Evolutionary conservation across 2,888 invertebrate species (phyloP).

Genomic region (Callosobruchus maculatus): DNA sequence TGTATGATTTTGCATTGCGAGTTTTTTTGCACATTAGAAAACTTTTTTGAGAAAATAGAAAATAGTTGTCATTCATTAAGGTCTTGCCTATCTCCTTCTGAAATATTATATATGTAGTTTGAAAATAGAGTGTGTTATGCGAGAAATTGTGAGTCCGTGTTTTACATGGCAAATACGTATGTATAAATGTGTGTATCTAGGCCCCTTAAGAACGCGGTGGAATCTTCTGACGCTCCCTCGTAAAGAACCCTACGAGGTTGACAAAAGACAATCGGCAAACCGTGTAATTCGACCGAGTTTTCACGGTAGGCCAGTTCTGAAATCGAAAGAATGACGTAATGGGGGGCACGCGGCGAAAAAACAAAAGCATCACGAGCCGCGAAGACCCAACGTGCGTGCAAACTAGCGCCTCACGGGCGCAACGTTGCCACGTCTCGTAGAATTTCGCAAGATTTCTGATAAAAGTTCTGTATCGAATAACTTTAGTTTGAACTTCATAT

Average conservation of each 20-base stretch:
- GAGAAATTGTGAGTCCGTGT: too few relatives aligned
- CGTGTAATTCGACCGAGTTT: constrained; percentile 47
- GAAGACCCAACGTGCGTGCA: constrained; percentile 7
- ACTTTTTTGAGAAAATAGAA: too few relatives aligned
- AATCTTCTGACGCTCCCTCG: neutral
- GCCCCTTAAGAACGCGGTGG: too few relatives aligned
- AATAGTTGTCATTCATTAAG: too few relatives aligned
- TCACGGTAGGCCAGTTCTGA: constrained; percentile 47
- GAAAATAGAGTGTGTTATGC: too few relatives aligned
- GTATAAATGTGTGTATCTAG: too few relatives aligned
- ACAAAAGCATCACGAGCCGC: constrained; percentile 25
- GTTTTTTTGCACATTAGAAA: too few relatives aligned
- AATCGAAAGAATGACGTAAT: constrained; percentile 44
- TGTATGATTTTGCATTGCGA: too few relatives aligned
- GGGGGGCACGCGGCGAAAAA: constrained; percentile 18
- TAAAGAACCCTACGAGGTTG: constrained; percentile 15
- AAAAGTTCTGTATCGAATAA: neutral
- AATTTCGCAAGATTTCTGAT: neutral
- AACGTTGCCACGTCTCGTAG: neutral
- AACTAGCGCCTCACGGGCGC: constrained; percentile 8
- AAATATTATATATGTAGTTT: too few relatives aligned
- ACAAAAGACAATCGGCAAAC: constrained; percentile 32
- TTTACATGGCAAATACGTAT: too few relatives aligned
- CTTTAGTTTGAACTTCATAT: too few relatives aligned
- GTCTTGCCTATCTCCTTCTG: too few relatives aligned